Conservation (phyloP, 2,888 invertebrate genomes). For the Coleophora flavipennella region DNA sequence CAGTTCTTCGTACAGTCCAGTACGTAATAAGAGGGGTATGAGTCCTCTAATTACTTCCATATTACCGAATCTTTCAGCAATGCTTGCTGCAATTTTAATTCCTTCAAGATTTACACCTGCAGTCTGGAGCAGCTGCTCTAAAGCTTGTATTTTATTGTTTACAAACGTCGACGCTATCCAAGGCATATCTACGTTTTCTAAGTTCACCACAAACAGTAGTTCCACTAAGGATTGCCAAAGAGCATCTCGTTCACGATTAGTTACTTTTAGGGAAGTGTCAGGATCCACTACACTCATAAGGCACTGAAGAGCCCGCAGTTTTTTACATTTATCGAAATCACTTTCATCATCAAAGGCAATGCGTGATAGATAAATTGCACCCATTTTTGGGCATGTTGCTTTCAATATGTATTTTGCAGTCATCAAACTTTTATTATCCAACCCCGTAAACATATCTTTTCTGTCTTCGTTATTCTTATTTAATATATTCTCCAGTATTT, state of each 20-base stretch:
- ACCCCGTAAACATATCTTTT: conserved; percentile 20
- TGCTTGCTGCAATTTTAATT: conserved; percentile 45
- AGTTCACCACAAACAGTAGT: conserved; percentile 47
- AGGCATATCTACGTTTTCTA: conserved; percentile 61
- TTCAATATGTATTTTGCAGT: conserved; percentile 65
- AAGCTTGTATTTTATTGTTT: conserved; percentile 51
- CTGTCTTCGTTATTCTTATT: conserved; percentile 28
- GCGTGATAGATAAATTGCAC: conserved; percentile 62
- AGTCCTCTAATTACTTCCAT: conserved; percentile 35
- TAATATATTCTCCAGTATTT: conserved; percentile 60
- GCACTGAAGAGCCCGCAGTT: conserved; percentile 62
- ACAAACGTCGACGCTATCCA: conserved; percentile 57
- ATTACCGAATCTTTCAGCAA: conserved; percentile 45
- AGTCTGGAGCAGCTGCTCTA: conserved; percentile 51
- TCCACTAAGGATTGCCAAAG: conserved; percentile 59
- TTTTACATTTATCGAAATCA: conserved; percentile 58
- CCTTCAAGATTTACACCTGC: conserved; percentile 42
- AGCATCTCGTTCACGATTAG: conserved; percentile 49
- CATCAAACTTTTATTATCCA: conserved; percentile 48
- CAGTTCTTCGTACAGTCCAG: conserved; percentile 49
- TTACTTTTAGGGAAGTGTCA: conserved; percentile 59
- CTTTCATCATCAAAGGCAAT: conserved; percentile 63
- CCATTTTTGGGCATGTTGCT: conserved; percentile 67
- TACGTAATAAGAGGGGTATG: conserved; percentile 41
- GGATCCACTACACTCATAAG: conserved; percentile 60